Evolutionary conservation across 2,797 vertebrate genomes (phyloP).

Genomic region (Hyperoplus immaculatus): DNA sequence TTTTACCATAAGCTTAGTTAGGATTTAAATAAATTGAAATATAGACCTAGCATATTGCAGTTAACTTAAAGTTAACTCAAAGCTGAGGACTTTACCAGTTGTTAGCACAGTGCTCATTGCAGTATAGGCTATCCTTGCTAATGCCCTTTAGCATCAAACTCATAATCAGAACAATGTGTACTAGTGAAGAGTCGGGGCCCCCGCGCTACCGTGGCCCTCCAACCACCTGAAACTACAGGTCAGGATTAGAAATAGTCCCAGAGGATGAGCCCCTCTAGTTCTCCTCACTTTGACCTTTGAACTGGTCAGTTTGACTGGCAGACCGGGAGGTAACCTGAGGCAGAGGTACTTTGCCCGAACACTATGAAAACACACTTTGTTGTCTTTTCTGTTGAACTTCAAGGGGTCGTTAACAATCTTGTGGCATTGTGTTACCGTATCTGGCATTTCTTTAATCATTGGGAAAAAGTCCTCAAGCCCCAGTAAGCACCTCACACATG

Average conservation of each 20-base stretch:
- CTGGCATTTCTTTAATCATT: conserved; percentile 47
- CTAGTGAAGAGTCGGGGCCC: conserved; percentile 41
- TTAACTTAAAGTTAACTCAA: background rate
- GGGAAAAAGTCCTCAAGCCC: conserved; percentile 22
- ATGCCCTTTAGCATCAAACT: conserved; percentile 58
- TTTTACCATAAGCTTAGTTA: conserved; percentile 23
- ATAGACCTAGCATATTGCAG: no score
- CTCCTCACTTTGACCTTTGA: conserved; percentile 68
- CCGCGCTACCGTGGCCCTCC: conserved; percentile 36
- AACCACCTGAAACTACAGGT: conserved; percentile 82
- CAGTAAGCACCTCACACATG: conserved; percentile 21
- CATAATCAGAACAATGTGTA: conserved; percentile 73
- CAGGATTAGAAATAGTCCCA: conserved; percentile 69
- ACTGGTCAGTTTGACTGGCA: conserved; percentile 84
- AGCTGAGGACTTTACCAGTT: conserved; percentile 29
- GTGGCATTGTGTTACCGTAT: conserved; percentile 60
- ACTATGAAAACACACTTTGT: conserved; percentile 72
- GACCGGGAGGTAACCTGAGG: conserved; percentile 63
- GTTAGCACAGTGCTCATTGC: conserved; percentile 40
- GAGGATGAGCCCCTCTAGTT: conserved; percentile 50
- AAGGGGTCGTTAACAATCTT: conserved; percentile 50
- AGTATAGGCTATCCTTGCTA: conserved; percentile 28
- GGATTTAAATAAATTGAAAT: background rate
- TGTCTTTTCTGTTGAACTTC: conserved; percentile 63
- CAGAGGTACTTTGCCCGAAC: conserved; percentile 40